Evolutionary conservation across 2,797 vertebrate species (phyloP).

Genomic region (Phylloscopus collybita): DNA sequence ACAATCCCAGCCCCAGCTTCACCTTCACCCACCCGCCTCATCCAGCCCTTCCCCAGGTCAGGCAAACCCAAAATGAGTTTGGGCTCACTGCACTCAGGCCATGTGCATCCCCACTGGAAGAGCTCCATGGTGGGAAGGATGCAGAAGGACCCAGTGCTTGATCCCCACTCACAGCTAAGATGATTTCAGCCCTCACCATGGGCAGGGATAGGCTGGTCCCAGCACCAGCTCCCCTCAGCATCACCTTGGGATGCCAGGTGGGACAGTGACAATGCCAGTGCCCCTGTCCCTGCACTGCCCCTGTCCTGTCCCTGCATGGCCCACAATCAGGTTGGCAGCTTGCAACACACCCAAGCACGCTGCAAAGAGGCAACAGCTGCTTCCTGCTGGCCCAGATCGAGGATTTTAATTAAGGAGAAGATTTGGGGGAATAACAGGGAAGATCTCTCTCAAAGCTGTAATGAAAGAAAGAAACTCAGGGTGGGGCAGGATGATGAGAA

Average conservation of each 20-base stretch:
- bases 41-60: not conserved
- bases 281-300: not conserved
- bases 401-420: slow-evolving; percentile 62
- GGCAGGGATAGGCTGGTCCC: not conserved
- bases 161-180: not conserved
- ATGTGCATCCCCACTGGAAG: accelerated
- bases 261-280: not conserved
- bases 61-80: accelerated
- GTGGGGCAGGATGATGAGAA: not conserved
- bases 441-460: slow-evolving; percentile 35
- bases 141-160: accelerated
- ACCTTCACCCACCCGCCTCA: not conserved
- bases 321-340: not conserved
- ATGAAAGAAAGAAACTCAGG: slow-evolving; percentile 46
- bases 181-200: not conserved
- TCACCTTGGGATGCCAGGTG: not conserved
- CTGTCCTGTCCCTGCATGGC: accelerated
- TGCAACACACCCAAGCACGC: accelerated
- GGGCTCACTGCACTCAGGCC: accelerated
- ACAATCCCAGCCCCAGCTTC: not conserved
- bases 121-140: accelerated
- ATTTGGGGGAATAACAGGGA: slow-evolving; percentile 53
- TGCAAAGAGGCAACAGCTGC: slow-evolving; percentile 61
- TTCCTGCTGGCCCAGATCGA: not conserved
- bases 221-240: not conserved